A percentile compares a stretch with the other conserved stretches of the same genome.
Conservation (phyloP, 1,140 invertebrate genomes). For the Ceratina australensis region DNA sequence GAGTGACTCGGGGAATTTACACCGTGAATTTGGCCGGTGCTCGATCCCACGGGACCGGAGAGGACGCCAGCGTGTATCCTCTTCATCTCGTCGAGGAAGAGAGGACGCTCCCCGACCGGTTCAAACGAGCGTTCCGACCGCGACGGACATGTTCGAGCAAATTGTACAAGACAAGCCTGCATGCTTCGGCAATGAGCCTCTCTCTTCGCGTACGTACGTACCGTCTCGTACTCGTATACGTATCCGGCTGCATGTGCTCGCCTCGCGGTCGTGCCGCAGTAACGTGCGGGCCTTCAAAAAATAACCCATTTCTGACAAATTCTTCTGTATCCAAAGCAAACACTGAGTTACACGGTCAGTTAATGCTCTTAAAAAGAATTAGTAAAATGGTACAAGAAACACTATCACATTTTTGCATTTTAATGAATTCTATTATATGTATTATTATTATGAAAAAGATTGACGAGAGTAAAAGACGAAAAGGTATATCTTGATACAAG, state of each 20-base stretch:
- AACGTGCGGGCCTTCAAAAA: background rate
- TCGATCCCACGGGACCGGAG: constrained; percentile 62
- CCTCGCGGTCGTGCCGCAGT: constrained; percentile 1
- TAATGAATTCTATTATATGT: too few species aligned
- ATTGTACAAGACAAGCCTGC: constrained; percentile 73
- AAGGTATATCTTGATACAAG: too few species aligned
- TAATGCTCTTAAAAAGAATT: too few species aligned
- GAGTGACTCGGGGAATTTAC: constrained; percentile 67
- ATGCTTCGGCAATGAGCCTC: constrained; percentile 68
- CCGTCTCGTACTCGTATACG: constrained; percentile 15
- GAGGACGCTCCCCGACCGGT: constrained; percentile 61
- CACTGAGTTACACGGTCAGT: too few species aligned
- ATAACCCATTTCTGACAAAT: too few species aligned
- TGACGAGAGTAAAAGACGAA: too few species aligned
- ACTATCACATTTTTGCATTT: too few species aligned
- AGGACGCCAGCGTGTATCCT: constrained; percentile 59
- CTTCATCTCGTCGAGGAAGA: constrained; percentile 61
- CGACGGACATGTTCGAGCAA: constrained; percentile 71
- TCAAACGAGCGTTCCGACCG: constrained; percentile 69
- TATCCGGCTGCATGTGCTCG: background rate
- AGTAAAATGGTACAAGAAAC: too few species aligned
- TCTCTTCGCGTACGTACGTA: constrained; percentile 48
- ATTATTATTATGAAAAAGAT: too few species aligned
- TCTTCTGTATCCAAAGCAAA: too few species aligned
- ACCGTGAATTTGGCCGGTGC: constrained; percentile 63